Evolutionary conservation across 2,797 vertebrate species (phyloP), one percentile per base, ranked within the genome.

Genomic region (Hephaestus fuliginosus): DNA sequence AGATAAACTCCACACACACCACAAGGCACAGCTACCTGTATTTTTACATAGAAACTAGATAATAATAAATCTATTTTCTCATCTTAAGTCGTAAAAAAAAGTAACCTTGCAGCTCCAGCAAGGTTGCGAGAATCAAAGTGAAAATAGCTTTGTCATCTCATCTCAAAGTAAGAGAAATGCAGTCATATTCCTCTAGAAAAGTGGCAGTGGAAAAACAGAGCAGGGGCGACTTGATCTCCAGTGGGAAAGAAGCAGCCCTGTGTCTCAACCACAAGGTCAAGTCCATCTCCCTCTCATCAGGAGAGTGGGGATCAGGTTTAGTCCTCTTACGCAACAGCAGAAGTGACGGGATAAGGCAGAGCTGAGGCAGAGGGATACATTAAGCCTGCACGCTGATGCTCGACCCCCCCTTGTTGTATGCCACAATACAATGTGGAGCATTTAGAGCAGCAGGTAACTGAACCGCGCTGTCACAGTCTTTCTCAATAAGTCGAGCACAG

Each of bases 401-500:
- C 70, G 65, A 25, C 80, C 69, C 69, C 66, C 74, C 70, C 30
- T 67, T 33, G 70, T 71, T 76, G 69, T 52, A 66, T 11, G 39
- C 61, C 55, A 53, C 63, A 44, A 70, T 43, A 85, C 89, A 89
- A 79, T 78, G 78, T 64, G 75, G 55, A 79, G 84, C 80, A 79
- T 76, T 87, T 51, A 83, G 70, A 89, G 68, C 20, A 22, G 55
- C 84, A 83, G 82, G 90, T 91, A 94, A 93, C 80, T 49, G 46
- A 90, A 89, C 70, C 84, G 78, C n/a, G 10, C 75, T 14, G 80
- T 71, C 78, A 56, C 74, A 78, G 72, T 72, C 84, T 60, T 55
- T 81, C 79, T 88, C 69, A 70, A 56, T 84, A 75, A 89, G 72
- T 70, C 53, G 75, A 48, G 63, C 62, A 56, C 18, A 65, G 56